Percentiles rank a stretch among this genome's conserved stretches.
These are phyloP conservation scores for Pollenia amentaria DNA, from an alignment of 2,888 invertebrate genomes.

Conservation along the genomic window DNA sequence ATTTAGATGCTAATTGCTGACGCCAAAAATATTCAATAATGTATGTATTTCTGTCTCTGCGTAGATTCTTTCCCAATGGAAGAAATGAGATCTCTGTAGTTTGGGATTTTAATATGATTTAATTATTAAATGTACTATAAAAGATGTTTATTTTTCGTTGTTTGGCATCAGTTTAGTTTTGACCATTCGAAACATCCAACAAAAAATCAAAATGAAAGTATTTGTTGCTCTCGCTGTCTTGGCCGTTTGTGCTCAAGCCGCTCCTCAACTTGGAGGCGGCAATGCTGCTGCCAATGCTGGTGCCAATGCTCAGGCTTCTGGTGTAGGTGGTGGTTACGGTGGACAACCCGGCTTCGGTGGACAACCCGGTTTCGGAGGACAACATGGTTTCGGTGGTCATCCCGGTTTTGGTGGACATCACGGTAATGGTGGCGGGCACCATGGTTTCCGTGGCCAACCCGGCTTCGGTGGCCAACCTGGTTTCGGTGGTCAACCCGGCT, in stretches of 20 bases:
- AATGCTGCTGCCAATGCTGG: conserved; percentile 33
- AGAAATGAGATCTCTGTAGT: background rate
- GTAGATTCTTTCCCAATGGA: conserved; percentile 13
- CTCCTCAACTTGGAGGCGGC: conserved; percentile 38
- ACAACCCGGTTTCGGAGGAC: conserved; percentile 22
- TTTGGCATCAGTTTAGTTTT: conserved; percentile 35
- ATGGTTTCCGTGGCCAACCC: too few relatives aligned
- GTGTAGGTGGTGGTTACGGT: conserved; percentile 23
- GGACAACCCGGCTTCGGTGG: conserved; percentile 49
- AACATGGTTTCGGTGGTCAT: conserved; percentile 53
- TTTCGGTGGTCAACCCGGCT: background rate
- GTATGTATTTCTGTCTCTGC: too few relatives aligned
- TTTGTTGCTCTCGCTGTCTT: conserved; percentile 39
- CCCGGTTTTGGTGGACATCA: conserved; percentile 32
- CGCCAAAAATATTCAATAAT: background rate
- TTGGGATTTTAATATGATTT: background rate
- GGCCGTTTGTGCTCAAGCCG: conserved; percentile 24
- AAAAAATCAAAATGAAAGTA: conserved; percentile 41
- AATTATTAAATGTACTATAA: conserved; percentile 27
- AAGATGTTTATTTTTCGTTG: conserved; percentile 24
- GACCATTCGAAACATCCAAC: conserved; percentile 10
- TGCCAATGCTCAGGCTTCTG: conserved; percentile 15
- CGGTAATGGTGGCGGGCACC: too few relatives aligned
- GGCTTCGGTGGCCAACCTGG: conserved; percentile 1
- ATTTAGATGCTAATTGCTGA: conserved; percentile 49